phyloP scores from a whole-genome alignment of 2,888 invertebrate genomes.

The Leucozona laternaria region DNA sequence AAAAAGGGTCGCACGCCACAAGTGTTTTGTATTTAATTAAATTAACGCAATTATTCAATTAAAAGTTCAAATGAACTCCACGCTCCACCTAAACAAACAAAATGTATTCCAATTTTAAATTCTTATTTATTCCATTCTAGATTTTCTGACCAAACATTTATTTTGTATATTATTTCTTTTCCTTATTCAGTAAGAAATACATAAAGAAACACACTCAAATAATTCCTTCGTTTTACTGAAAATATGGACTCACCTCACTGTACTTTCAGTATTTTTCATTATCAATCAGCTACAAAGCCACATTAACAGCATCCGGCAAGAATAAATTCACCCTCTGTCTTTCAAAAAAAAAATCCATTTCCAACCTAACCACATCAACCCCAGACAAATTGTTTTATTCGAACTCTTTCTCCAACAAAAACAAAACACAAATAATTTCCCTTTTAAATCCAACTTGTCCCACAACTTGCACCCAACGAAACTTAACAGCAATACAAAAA shows the following conservation, averaged over 20 bases:
- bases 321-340: background rate
- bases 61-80: too few relatives aligned
- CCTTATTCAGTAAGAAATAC: too few relatives aligned
- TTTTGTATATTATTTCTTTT: too few relatives aligned
- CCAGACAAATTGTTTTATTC: background rate
- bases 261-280: background rate
- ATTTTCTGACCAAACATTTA: too few relatives aligned
- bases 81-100: too few relatives aligned
- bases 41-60: too few relatives aligned
- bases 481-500: background rate
- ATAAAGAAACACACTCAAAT: too few relatives aligned
- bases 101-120: too few relatives aligned
- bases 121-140: too few relatives aligned
- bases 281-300: background rate
- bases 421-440: constrained; percentile 12
- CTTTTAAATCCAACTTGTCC: constrained; percentile 23
- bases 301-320: background rate
- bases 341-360: background rate
- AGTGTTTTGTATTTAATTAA: too few relatives aligned
- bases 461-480: constrained; percentile 11
- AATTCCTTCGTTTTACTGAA: too few relatives aligned
- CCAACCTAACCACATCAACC: background rate
- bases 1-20: too few relatives aligned
- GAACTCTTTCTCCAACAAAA: background rate
- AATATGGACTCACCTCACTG: background rate